Conservation (phyloP, 2,797 vertebrate genomes). For the Enteromius radiatus region DNA sequence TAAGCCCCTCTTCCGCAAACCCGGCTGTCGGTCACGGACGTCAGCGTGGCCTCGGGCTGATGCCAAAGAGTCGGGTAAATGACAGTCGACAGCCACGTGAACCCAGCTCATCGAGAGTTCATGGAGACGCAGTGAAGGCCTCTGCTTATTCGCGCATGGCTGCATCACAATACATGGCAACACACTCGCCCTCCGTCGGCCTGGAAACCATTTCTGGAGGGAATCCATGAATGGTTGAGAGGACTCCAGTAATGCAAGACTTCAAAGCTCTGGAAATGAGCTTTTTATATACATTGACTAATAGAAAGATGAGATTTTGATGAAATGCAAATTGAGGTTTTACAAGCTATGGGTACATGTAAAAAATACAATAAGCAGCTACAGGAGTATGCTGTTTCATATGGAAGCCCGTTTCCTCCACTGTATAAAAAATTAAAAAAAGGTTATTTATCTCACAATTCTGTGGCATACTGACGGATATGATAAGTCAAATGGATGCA, state of each 20-base stretch:
- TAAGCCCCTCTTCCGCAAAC: conserved; percentile 2
- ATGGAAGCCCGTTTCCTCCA: no score
- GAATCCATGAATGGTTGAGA: conserved; percentile 40
- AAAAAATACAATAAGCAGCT: background rate
- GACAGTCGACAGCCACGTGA: conserved; percentile 7
- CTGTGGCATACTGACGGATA: no score
- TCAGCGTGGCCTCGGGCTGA: background rate
- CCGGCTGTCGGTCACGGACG: background rate
- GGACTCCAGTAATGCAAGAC: conserved; percentile 29
- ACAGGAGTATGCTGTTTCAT: background rate
- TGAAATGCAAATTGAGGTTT: background rate
- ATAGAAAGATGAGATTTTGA: background rate
- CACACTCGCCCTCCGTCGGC: conserved; percentile 77
- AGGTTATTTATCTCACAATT: no score
- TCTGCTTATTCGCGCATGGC: conserved; percentile 79
- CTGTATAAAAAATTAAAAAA: no score
- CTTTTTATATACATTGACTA: background rate
- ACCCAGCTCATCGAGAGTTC: conserved; percentile 42
- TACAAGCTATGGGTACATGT: background rate
- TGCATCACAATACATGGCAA: conserved; percentile 77
- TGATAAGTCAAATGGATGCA: no score
- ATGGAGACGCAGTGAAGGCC: conserved; percentile 61
- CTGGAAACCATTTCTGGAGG: conserved; percentile 73
- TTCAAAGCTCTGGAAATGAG: conserved; percentile 28
- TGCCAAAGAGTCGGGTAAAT: conserved; percentile 2